Percentiles rank a stretch among this genome's conserved stretches.
phyloP scores from a whole-genome alignment of 2,113 vertebrate genomes.

The Pachycephala philippinensis region DNA sequence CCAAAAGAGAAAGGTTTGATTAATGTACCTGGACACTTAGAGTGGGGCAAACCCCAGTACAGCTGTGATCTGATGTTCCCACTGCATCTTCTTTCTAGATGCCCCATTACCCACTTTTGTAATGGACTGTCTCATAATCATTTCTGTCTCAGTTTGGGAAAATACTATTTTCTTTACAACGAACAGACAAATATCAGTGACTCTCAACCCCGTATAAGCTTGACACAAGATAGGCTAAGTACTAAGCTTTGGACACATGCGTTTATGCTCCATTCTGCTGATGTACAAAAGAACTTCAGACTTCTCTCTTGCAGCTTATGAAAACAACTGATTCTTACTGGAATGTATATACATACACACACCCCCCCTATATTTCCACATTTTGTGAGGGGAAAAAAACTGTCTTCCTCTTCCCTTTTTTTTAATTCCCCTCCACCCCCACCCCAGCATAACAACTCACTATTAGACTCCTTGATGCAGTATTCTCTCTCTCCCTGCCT shows the following conservation, averaged over 20 bases:
- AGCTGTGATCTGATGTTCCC: neutral
- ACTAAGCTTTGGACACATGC: accelerated
- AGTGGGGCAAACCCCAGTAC: accelerated
- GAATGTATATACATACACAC: neutral
- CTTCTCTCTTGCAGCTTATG: neutral
- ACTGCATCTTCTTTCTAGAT: neutral
- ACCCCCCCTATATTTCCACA: neutral
- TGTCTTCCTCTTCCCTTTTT: neutral
- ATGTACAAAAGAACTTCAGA: neutral
- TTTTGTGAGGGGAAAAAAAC: neutral
- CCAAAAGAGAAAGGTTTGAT: neutral
- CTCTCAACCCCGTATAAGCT: neutral
- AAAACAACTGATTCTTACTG: neutral
- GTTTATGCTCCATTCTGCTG: neutral
- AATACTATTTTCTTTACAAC: neutral
- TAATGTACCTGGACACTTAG: neutral
- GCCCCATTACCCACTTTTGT: neutral
- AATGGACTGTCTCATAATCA: neutral
- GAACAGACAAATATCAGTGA: neutral
- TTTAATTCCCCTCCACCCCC: neutral
- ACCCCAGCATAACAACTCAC: neutral
- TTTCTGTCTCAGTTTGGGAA: neutral
- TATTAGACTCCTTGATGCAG: accelerated
- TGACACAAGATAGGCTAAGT: neutral
- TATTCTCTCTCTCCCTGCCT: neutral